Evolutionary conservation across 2,113 vertebrate genomes (phyloP).

Genomic region (Rhagologus leucostigma): DNA sequence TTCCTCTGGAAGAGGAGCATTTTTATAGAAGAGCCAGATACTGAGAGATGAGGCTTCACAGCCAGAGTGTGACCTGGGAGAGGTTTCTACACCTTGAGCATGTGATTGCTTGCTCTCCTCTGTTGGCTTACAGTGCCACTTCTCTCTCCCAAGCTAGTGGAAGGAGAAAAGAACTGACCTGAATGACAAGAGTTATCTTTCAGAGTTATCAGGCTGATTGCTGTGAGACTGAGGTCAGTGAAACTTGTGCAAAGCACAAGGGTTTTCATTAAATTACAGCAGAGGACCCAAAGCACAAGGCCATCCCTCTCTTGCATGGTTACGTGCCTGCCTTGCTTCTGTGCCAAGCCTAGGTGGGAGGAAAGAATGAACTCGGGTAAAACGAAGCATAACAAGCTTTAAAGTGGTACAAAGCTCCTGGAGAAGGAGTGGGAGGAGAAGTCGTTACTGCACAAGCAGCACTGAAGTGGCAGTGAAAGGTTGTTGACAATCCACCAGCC

Average conservation of each 20-base stretch:
- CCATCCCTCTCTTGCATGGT: not conserved
- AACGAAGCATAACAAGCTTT: not conserved
- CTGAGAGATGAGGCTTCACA: not conserved
- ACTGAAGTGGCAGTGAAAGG: not conserved
- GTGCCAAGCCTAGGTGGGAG: not conserved
- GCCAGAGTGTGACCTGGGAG: not conserved
- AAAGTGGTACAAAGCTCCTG: not conserved
- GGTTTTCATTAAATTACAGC: not conserved
- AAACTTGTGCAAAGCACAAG: not conserved
- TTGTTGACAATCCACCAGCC: not conserved
- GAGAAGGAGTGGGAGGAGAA: slow-evolving; percentile 35
- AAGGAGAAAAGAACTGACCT: not conserved
- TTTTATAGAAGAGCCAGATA: not conserved
- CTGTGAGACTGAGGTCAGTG: not conserved
- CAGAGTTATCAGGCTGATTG: not conserved
- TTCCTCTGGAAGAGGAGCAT: not conserved
- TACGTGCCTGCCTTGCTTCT: not conserved
- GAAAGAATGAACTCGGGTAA: not conserved
- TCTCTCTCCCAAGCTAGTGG: not conserved
- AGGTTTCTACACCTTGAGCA: not conserved
- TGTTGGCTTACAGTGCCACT: not conserved
- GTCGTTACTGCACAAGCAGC: not conserved
- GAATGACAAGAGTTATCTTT: not conserved
- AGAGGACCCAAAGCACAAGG: not conserved
- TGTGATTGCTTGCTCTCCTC: not conserved